A percentile compares a stretch with the other conserved stretches of the same genome.
phyloP scores from a whole-genome alignment of 2,113 vertebrate genomes.

The Aythya baeri region DNA sequence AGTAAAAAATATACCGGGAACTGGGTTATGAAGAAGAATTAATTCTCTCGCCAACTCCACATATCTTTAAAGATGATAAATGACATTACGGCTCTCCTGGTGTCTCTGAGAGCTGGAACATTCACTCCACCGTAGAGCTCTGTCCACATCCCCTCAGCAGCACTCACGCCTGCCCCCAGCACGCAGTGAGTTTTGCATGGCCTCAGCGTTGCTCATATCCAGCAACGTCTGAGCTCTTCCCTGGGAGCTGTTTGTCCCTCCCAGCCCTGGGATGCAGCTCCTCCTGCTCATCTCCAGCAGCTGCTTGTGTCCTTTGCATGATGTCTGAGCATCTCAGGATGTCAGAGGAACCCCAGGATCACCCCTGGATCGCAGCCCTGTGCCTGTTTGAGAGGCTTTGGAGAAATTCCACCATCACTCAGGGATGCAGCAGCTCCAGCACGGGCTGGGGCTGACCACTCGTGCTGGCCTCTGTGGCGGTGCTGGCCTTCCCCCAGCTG shows the following conservation, averaged over 20 bases:
- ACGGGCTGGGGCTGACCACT: neutral
- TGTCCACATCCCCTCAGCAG: neutral
- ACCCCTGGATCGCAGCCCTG: fast-evolving
- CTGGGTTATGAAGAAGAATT: conserved; percentile 44
- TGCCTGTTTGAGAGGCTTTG: fast-evolving
- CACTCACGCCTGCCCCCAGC: neutral
- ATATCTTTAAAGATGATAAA: conserved; percentile 44
- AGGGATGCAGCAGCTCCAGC: neutral
- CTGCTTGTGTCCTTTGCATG: neutral
- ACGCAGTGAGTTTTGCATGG: fast-evolving
- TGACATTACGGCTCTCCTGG: neutral
- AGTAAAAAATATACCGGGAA: conserved; percentile 63
- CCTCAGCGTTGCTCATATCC: neutral
- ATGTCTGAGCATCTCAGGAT: neutral
- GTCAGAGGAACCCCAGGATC: neutral
- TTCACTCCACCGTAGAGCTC: neutral
- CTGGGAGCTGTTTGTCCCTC: neutral
- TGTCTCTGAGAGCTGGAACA: neutral
- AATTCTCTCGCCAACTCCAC: conserved; percentile 28
- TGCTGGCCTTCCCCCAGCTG: neutral
- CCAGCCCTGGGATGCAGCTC: fast-evolving
- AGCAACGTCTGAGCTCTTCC: neutral
- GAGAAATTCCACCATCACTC: fast-evolving
- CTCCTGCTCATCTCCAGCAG: fast-evolving
- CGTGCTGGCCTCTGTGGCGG: neutral